These are phyloP conservation scores for Penaeus vannamei DNA, from an alignment of 1,140 invertebrate species.

Conservation along the genomic window DNA sequence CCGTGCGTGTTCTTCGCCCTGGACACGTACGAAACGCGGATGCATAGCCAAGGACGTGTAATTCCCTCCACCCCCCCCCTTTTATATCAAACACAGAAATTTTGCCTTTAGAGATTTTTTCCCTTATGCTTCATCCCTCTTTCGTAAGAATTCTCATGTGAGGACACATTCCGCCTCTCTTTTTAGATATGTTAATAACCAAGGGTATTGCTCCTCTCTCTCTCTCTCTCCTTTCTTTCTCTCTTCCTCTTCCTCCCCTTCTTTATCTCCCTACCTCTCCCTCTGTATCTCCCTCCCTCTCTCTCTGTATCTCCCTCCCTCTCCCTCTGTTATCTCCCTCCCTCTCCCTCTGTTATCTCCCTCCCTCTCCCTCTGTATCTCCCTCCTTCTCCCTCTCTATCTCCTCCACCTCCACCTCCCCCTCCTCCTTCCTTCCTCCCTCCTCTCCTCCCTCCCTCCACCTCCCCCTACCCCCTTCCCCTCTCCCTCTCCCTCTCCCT, in stretches of 20 bases:
- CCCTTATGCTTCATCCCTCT: no score
- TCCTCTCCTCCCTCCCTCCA: not conserved
- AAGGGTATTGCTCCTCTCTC: not conserved
- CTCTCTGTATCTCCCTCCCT: not conserved
- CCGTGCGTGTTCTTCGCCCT: no score
- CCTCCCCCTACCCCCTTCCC: not conserved
- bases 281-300: not conserved
- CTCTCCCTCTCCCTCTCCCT: not conserved
- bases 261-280: not conserved
- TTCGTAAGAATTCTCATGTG: no score
- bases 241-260: not conserved
- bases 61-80: no score
- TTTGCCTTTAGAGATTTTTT: no score
- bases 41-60: no score
- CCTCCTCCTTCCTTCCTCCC: not conserved
- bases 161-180: no score
- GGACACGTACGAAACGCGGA: no score
- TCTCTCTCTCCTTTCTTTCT: no score
- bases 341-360: not conserved
- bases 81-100: no score
- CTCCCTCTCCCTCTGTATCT: not conserved
- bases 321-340: not conserved
- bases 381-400: not conserved
- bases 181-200: no score
- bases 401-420: not conserved